These are phyloP conservation scores for Colletes gigas DNA, from an alignment of 1,140 invertebrate genomes.

Conservation along the genomic window DNA sequence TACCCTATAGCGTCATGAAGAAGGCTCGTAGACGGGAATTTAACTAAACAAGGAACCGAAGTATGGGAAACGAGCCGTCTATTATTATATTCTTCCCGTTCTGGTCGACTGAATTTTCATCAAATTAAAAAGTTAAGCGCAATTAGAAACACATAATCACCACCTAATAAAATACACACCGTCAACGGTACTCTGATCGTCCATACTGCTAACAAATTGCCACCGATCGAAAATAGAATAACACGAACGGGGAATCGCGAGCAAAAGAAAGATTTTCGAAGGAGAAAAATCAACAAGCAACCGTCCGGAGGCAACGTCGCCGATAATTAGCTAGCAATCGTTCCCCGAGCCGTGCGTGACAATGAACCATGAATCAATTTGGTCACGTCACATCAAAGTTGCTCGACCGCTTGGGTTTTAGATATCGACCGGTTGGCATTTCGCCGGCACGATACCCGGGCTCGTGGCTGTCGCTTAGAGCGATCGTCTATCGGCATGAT, in stretches of 20 bases:
- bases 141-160: no score
- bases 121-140: no score
- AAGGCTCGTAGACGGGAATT: neutral
- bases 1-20: neutral
- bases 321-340: slow-evolving; percentile 51
- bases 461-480: slow-evolving; percentile 21
- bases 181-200: neutral
- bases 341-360: slow-evolving; percentile 53
- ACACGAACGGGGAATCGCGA: neutral
- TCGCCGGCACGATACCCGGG: slow-evolving; percentile 44
- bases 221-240: neutral
- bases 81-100: no score
- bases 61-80: neutral
- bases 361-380: slow-evolving; percentile 66
- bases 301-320: slow-evolving; percentile 18
- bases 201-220: neutral
- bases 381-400: slow-evolving; percentile 63
- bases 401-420: slow-evolving; percentile 56
- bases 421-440: slow-evolving; percentile 66
- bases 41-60: neutral
- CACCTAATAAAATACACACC: neutral
- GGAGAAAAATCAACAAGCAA: neutral
- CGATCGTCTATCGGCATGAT: slow-evolving; percentile 40
- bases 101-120: no score
- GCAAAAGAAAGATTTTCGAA: neutral